These are phyloP conservation scores for Eristalinus sepulchralis DNA, from an alignment of 2,888 invertebrate species.

Conservation along the genomic window DNA sequence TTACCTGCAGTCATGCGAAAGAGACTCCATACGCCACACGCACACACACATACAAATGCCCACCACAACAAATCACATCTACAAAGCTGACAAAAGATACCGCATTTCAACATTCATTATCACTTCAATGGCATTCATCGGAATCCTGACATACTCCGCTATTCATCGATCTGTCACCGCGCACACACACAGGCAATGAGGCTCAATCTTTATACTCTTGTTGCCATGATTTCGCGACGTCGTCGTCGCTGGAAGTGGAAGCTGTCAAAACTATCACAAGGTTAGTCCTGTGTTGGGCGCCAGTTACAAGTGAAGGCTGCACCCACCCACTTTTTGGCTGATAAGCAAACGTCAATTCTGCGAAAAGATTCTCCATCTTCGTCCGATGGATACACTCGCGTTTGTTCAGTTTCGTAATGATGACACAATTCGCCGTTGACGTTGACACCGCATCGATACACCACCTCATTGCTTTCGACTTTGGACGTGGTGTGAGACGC, in stretches of 20 bases:
- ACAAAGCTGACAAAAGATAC: constrained; percentile 33
- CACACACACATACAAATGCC: not conserved
- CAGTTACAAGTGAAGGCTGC: not conserved
- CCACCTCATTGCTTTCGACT: constrained; percentile 21
- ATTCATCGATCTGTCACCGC: constrained; percentile 34
- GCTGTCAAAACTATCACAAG: constrained; percentile 52
- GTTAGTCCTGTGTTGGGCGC: not conserved
- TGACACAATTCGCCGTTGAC: constrained; percentile 54
- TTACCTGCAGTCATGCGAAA: constrained; percentile 1
- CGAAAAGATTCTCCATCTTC: not conserved
- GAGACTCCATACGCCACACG: not conserved
- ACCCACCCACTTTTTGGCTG: not conserved
- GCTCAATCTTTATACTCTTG: not conserved
- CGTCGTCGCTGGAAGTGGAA: constrained; percentile 33
- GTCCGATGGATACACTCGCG: constrained; percentile 19
- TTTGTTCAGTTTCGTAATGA: constrained; percentile 62
- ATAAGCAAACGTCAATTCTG: constrained; percentile 46
- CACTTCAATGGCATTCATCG: constrained; percentile 17
- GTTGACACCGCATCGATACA: not conserved
- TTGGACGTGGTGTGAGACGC: not conserved
- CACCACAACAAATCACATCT: not conserved
- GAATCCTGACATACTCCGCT: constrained; percentile 22
- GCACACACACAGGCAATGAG: not conserved
- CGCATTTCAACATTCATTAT: constrained; percentile 40
- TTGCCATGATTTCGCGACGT: constrained; percentile 16